phyloP scores from a whole-genome alignment of 2,797 vertebrate genomes.

The Cheracebus regulus region DNA sequence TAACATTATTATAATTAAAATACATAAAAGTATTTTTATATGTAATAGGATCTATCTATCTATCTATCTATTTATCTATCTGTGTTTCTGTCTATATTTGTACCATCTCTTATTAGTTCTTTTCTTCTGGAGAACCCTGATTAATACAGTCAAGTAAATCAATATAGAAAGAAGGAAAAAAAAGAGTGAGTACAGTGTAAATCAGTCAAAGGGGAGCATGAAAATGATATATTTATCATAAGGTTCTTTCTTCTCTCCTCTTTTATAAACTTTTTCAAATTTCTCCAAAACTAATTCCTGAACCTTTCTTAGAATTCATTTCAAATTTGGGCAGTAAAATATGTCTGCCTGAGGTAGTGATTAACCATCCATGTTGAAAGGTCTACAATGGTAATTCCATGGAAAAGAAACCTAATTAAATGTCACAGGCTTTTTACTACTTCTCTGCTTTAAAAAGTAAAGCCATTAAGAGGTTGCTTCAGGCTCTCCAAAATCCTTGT shows the following conservation, averaged over 20 bases:
- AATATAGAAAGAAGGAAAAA: neutral
- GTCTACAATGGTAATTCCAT: neutral
- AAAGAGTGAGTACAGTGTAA: neutral
- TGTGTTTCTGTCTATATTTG: neutral
- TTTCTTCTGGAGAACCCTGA: neutral
- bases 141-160: neutral
- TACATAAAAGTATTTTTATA: neutral
- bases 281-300: conserved; percentile 42
- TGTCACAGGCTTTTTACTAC: conserved; percentile 47
- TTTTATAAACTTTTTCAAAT: conserved; percentile 36
- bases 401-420: conserved; percentile 23
- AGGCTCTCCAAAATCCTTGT: conserved; percentile 42
- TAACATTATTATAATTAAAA: neutral
- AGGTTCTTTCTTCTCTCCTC: neutral
- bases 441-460: conserved; percentile 48
- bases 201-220: neutral
- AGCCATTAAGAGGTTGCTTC: neutral
- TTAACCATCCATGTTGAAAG: conserved; percentile 48
- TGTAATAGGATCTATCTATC: neutral
- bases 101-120: neutral
- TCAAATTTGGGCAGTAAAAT: conserved; percentile 54
- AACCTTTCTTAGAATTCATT: conserved; percentile 53
- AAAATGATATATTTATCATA: neutral
- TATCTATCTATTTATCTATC: neutral
- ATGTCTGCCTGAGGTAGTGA: conserved; percentile 42